These are phyloP conservation scores for Athalia circularis DNA, from an alignment of 2,888 invertebrate species.

Conservation along the genomic window DNA sequence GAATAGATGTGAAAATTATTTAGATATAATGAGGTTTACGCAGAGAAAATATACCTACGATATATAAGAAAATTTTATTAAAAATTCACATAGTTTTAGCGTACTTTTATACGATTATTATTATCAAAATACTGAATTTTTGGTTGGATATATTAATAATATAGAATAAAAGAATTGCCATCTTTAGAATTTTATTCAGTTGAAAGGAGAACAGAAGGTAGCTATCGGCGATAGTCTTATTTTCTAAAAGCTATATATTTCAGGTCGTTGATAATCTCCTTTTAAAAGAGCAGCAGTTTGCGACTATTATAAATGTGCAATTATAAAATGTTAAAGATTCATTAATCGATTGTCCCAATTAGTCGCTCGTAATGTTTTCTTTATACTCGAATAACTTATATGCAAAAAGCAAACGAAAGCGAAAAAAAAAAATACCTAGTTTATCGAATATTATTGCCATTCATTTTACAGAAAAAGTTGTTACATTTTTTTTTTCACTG, in stretches of 20 bases:
- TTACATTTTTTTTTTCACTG: too few relatives aligned
- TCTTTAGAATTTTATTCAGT: too few relatives aligned
- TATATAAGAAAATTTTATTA: conserved; percentile 11
- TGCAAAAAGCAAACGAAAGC: too few relatives aligned
- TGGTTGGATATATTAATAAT: too few relatives aligned
- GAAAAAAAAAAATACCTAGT: background rate
- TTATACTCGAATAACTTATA: background rate
- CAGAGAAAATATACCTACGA: background rate
- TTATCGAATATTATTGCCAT: too few relatives aligned
- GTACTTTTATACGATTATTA: conserved; percentile 12
- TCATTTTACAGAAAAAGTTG: too few relatives aligned
- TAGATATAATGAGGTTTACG: background rate
- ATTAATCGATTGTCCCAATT: background rate
- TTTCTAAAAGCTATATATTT: background rate
- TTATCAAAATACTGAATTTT: background rate
- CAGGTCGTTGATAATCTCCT: background rate
- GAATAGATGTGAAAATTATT: background rate
- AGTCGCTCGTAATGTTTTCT: background rate
- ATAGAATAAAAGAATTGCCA: too few relatives aligned
- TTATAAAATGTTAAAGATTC: conserved; percentile 14
- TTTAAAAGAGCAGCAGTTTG: background rate
- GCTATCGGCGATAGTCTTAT: background rate
- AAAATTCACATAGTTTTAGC: background rate
- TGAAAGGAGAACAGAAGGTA: too few relatives aligned
- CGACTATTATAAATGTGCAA: conserved; percentile 16